Base-by-base conservation (phyloP, 2,797 vertebrate species). In the Muscicapa striata region DNA sequence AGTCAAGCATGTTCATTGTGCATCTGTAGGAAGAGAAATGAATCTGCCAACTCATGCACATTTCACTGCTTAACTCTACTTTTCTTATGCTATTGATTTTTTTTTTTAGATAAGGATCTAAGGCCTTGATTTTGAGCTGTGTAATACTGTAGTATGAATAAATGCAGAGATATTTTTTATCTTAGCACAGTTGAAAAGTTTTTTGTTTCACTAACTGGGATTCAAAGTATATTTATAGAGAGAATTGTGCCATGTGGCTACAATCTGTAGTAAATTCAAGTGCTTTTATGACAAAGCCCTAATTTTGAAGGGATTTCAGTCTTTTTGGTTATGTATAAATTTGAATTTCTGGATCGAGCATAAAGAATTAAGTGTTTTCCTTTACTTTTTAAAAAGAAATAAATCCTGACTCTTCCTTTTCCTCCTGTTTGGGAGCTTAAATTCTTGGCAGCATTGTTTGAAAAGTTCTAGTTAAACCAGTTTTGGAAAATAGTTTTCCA, bases 241-340 rank as follows among this genome's bases (percentile, higher is more conserved):
- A 79, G 45, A 69, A 46, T 68, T 94, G 77, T 85, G 66, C 75
- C 92, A 89, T 87, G 83, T 94, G 87, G 82, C 76, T 79, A 63
- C 86, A 92, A 78, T 87, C 91, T 94, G 69, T 92, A 76, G 59
- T 70, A 91, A 89, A 93, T 89, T 93, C 46, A 73, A 90, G 34
- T 72, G 49, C 58, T 93, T 96, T 95, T 73, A 48, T 81, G 90
- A 88, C 21, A 66, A 92, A 93, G 59, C 66, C 49, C 34, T 92
- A 79, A 88, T 93, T 94, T 91, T 95, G 73, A 91, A 89, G 63
- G n/a, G 57, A 74, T 95, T 93, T 94, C 43, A 89, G 54, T 84
- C 73, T 88, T 78, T 88, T 79, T 85, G 48, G 41, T 94, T 89
- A 49, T 45, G 52, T 45, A 52, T 40, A 88, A 63, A 43, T 93